Base-by-base conservation (phyloP, 2,888 invertebrate species). In the Euzetes globulus region DNA sequence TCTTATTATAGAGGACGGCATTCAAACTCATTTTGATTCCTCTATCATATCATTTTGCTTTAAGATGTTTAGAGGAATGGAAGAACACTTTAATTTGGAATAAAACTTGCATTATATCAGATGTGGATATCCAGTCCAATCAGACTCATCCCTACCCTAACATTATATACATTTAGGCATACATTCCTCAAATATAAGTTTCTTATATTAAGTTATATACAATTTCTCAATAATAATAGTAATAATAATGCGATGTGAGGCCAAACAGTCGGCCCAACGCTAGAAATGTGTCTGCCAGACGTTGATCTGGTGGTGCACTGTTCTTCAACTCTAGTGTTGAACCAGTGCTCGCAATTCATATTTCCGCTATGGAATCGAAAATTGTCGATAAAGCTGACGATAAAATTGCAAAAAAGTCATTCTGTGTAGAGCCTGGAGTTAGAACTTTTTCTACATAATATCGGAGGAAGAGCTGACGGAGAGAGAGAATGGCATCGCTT, bases 181-280 rank as follows among this genome's bases (percentile, higher is more conserved):
- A 50, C 13, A n/a, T 33, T 33, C 22, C 6, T 33, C 15, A 63
- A 15, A 63, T 63, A 60, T 58, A 60, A 13, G 17, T 27, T 60
- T 60, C 29, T 60, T 60, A 60, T 60, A 63, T 68, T 68, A 68
- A 68, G 68, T 68, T 68, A 68, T 63, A 68, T 60, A 17, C 25
- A 60, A n/a, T 60, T 52, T 60, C 60, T 29, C 15, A 27, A 17
- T 41, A 68, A 68, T 68, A 41, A 68, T 41, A 68, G 41, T 19
- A 41, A 68, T 19, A 41, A 68, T 41, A 68, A 41, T 63, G 15
- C 3, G 17, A 19, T 27, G 1, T 33, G 33, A 33, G 63, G 27
- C 33, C 63, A 63, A 63, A 63, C 33, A 27, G 25, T 63, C 29
- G n/a, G 6, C 63, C 33, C 29, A 63, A 15, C 6, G 5, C 17